Conservation (phyloP, 2,113 vertebrate species). For the Larimichthys polyactis region DNA sequence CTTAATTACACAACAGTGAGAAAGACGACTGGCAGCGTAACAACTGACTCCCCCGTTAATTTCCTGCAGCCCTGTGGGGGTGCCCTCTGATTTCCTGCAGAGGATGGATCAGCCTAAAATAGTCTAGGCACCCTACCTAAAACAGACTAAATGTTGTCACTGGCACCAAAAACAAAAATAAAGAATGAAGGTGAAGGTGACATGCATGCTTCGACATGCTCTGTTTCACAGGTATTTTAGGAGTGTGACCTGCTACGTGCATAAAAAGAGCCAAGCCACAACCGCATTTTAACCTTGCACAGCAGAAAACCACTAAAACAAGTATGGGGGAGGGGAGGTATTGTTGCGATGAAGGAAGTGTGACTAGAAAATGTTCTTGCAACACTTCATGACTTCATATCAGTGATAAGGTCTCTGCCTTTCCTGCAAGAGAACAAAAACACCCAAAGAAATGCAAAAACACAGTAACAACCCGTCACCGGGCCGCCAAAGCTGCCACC, state of each 20-base stretch:
- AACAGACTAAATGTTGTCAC: conserved; percentile 1
- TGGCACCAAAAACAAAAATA: not conserved
- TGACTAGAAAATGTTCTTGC: conserved; percentile 8
- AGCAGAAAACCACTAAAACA: conserved; percentile 24
- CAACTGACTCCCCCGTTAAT: conserved; percentile 74
- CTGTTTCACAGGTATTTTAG: too few species aligned
- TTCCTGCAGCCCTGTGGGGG: conserved; percentile 72
- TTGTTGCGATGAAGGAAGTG: conserved; percentile 56
- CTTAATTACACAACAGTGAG: conserved; percentile 80
- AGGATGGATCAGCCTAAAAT: conserved; percentile 44
- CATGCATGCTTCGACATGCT: not conserved
- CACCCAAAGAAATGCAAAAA: conserved; percentile 14
- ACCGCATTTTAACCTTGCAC: not conserved
- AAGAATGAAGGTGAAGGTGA: not conserved
- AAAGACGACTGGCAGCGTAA: conserved; percentile 76
- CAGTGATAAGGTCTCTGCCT: conserved; percentile 25
- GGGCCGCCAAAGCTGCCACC: conserved; percentile 49
- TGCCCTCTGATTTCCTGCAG: conserved; percentile 68
- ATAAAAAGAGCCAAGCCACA: conserved; percentile 8
- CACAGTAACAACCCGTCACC: not conserved
- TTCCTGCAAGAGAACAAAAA: conserved; percentile 10
- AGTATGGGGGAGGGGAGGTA: not conserved
- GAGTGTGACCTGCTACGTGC: not conserved
- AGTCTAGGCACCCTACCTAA: conserved; percentile 15
- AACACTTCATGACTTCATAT: conserved; percentile 43